These are phyloP conservation scores for Synanthedon vespiformis DNA, from an alignment of 2,888 invertebrate species.

Conservation along the genomic window DNA sequence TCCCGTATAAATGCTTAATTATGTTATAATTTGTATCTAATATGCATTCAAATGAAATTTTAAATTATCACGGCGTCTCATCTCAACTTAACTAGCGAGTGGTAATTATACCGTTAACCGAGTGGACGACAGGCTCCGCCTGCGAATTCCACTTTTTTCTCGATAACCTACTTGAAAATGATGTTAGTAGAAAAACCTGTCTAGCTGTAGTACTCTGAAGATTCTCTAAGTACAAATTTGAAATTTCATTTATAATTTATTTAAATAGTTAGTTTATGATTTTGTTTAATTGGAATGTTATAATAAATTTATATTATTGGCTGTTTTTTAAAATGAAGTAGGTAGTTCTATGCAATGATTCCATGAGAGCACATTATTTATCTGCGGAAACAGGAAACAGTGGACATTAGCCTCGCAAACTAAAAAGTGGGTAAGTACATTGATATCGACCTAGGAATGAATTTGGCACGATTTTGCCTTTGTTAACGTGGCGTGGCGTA, in stretches of 20 bases:
- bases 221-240: too few relatives aligned
- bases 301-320: too few relatives aligned
- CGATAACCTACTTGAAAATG: constrained; percentile 42
- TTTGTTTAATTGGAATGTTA: too few relatives aligned
- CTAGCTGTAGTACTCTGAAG: background rate
- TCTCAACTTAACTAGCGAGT: constrained; percentile 17
- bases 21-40: background rate
- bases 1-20: too few relatives aligned
- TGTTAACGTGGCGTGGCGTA: constrained; percentile 5
- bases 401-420: background rate
- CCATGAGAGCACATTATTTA: background rate
- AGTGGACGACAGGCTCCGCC: constrained; percentile 28
- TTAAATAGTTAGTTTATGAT: too few relatives aligned
- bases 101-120: constrained; percentile 37
- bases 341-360: background rate
- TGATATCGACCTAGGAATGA: constrained; percentile 8
- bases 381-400: background rate
- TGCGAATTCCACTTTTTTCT: constrained; percentile 26
- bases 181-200: constrained; percentile 29
- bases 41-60: background rate
- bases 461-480: constrained; percentile 18
- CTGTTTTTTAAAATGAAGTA: background rate
- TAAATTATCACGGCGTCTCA: constrained; percentile 4
- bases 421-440: constrained; percentile 5
- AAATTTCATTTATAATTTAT: too few relatives aligned